phyloP scores from a whole-genome alignment of 2,113 vertebrate genomes.

The Ranitomeya imitator region DNA sequence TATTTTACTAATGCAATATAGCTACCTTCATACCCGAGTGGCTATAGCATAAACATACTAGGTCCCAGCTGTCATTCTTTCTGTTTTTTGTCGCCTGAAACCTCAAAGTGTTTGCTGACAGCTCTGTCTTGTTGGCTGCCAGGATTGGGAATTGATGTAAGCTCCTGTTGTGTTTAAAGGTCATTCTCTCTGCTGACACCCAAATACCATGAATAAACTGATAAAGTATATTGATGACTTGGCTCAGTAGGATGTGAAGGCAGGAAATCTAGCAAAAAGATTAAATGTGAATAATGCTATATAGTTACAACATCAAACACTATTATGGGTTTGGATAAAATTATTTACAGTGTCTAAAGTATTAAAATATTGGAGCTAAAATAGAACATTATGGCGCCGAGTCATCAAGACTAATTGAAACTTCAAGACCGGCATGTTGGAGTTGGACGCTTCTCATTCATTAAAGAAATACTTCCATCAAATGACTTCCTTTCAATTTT shows the following conservation, averaged over 20 bases:
- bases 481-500: too few species aligned
- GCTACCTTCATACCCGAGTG: neutral
- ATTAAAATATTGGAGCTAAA: too few species aligned
- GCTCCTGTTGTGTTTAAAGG: constrained; percentile 15
- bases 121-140: constrained; percentile 36
- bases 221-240: constrained; percentile 23
- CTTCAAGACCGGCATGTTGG: too few species aligned
- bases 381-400: too few species aligned
- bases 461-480: too few species aligned
- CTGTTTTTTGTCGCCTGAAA: neutral
- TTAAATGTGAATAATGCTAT: neutral
- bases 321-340: too few species aligned
- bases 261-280: neutral
- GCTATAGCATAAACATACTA: neutral
- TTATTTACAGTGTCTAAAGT: too few species aligned
- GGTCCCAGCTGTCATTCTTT: constrained; percentile 21
- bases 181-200: neutral
- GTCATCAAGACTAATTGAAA: too few species aligned
- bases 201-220: constrained; percentile 1
- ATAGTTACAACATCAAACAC: neutral
- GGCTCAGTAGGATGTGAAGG: neutral
- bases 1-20: constrained; percentile 2
- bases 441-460: too few species aligned
- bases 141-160: constrained; percentile 39
- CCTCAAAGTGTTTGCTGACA: constrained; percentile 28